These are phyloP conservation scores for Drosophila athabasca DNA, from an alignment of 1,140 invertebrate species.

Conservation along the genomic window DNA sequence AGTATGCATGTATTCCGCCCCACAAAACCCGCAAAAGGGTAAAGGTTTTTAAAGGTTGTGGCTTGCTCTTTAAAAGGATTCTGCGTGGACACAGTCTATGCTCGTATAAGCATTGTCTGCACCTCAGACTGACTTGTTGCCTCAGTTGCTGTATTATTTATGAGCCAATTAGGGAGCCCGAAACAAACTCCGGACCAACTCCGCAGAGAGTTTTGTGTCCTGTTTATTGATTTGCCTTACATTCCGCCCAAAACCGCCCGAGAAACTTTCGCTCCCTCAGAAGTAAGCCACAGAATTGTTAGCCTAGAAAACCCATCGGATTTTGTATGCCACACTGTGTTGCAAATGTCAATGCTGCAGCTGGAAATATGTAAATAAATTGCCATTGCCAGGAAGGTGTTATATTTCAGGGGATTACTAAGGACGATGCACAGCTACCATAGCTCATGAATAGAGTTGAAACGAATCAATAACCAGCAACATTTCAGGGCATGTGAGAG, in stretches of 20 bases:
- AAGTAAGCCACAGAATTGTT: slow-evolving; percentile 21
- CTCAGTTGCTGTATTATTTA: slow-evolving; percentile 63
- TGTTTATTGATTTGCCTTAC: slow-evolving; percentile 46
- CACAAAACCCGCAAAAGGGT: slow-evolving; percentile 11
- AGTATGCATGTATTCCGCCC: background rate
- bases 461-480: too few species aligned
- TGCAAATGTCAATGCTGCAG: slow-evolving; percentile 56
- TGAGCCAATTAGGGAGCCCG: slow-evolving; percentile 67
- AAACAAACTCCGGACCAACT: slow-evolving; percentile 16
- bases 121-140: slow-evolving; percentile 54
- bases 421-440: background rate
- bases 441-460: slow-evolving; percentile 12
- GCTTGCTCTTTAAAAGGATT: slow-evolving; percentile 11
- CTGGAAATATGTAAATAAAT: slow-evolving; percentile 71
- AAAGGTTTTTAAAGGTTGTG: background rate
- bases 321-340: slow-evolving; percentile 6
- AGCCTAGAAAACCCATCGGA: background rate
- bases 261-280: slow-evolving; percentile 10
- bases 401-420: slow-evolving; percentile 28
- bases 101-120: slow-evolving; percentile 4
- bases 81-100: background rate
- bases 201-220: slow-evolving; percentile 4
- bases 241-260: slow-evolving; percentile 14
- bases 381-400: slow-evolving; percentile 40
- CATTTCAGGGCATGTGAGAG: too few species aligned